Conservation (phyloP, 2,888 invertebrate genomes). For the Epinotia ramella region DNA sequence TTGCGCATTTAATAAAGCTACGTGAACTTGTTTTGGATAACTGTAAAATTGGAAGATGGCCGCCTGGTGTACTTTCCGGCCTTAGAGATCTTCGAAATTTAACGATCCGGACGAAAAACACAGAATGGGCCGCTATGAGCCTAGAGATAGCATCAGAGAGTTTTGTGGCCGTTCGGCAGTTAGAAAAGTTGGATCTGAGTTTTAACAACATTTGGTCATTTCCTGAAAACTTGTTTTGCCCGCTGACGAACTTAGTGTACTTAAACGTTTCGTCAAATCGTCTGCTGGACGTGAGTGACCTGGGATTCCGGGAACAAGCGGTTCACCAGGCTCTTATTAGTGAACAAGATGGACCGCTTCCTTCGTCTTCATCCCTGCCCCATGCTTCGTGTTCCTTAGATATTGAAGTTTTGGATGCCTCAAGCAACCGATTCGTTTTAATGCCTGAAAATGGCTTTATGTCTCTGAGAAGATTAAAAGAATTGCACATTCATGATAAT, state of each 20-base stretch:
- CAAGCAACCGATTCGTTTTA: slow-evolving; percentile 93
- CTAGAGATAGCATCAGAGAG: slow-evolving; percentile 92
- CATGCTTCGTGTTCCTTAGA: slow-evolving; percentile 90
- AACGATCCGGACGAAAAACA: slow-evolving; percentile 93
- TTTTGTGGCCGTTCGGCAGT: slow-evolving; percentile 90
- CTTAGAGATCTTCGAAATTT: slow-evolving; percentile 93
- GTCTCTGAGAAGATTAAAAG: slow-evolving; percentile 90
- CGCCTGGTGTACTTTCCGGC: slow-evolving; percentile 91
- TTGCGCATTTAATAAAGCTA: slow-evolving; percentile 92
- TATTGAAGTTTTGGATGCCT: slow-evolving; percentile 93
- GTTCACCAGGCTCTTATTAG: slow-evolving; percentile 88
- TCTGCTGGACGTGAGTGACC: slow-evolving; percentile 94
- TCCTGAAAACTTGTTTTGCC: slow-evolving; percentile 94
- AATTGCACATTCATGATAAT: slow-evolving; percentile 94
- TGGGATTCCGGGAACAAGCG: slow-evolving; percentile 92
- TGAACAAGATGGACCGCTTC: slow-evolving; percentile 81
- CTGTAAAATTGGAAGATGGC: slow-evolving; percentile 94
- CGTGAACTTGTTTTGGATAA: slow-evolving; percentile 93
- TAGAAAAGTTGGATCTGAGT: slow-evolving; percentile 94
- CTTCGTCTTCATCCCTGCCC: slow-evolving; percentile 73
- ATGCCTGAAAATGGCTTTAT: slow-evolving; percentile 94
- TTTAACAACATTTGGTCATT: slow-evolving; percentile 96
- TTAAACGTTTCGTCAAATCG: slow-evolving; percentile 95
- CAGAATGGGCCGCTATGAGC: slow-evolving; percentile 93
- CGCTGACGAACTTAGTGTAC: slow-evolving; percentile 90